Percentiles rank a stretch among this genome's conserved stretches.
These are phyloP conservation scores for Solenopsis fugax DNA, from an alignment of 1,140 invertebrate genomes.

Conservation along the genomic window DNA sequence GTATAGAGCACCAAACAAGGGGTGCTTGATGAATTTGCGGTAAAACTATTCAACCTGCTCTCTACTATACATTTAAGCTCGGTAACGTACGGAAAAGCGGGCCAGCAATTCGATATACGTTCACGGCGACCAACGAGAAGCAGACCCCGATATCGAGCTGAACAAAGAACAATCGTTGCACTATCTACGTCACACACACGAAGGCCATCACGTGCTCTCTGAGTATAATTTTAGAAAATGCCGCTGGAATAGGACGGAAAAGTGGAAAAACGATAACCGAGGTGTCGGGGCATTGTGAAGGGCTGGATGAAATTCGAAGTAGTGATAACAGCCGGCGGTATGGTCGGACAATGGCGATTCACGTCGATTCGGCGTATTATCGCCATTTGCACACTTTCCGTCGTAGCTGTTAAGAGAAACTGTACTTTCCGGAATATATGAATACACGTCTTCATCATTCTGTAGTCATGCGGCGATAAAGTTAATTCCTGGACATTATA, in stretches of 20 bases:
- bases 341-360: conserved; percentile 36
- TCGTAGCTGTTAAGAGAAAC: neutral
- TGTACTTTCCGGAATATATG: neutral
- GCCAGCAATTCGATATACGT: conserved; percentile 54
- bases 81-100: conserved; percentile 40
- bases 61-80: neutral
- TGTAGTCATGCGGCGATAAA: neutral
- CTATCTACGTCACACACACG: conserved; percentile 59
- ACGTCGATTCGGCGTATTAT: conserved; percentile 13
- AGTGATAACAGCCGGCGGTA: conserved; percentile 49
- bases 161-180: conserved; percentile 64
- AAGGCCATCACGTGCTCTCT: conserved; percentile 60
- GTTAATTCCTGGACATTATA: conserved; percentile 19
- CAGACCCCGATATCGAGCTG: conserved; percentile 58
- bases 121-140: conserved; percentile 18
- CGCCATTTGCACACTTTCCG: neutral
- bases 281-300: conserved; percentile 22
- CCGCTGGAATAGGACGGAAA: conserved; percentile 60
- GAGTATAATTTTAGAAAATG: conserved; percentile 64
- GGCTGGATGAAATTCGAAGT: conserved; percentile 39
- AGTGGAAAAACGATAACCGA: conserved; percentile 63
- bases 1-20: neutral
- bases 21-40: neutral
- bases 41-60: conserved; percentile 24
- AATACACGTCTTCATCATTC: neutral